These are phyloP conservation scores for Chrysina gloriosa DNA, from an alignment of 2,888 invertebrate genomes.

Conservation along the genomic window DNA sequence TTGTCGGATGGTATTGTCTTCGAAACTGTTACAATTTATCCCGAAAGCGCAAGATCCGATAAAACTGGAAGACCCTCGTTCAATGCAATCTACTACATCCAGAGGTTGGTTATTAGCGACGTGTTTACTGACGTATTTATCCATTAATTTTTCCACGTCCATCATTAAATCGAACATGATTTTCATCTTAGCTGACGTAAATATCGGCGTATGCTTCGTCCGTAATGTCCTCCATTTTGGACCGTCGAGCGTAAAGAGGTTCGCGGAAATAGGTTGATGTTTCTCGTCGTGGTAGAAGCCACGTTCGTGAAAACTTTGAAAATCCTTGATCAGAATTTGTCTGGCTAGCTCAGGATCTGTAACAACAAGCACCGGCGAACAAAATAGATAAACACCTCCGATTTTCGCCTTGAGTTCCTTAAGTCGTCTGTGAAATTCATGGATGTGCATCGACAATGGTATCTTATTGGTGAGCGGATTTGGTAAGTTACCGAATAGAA, in stretches of 20 bases:
- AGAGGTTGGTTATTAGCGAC: conserved; percentile 62
- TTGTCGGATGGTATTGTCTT: neutral
- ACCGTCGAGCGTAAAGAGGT: conserved; percentile 68
- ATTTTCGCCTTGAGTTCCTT: conserved; percentile 13
- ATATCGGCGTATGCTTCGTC: conserved; percentile 72
- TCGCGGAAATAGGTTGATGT: conserved; percentile 68
- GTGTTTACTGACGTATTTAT: neutral
- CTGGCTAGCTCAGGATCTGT: neutral
- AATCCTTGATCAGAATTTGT: conserved; percentile 33
- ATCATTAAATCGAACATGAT: conserved; percentile 67
- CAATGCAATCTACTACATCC: neutral
- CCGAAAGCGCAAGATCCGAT: conserved; percentile 36
- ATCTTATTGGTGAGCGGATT: neutral
- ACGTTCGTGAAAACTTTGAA: conserved; percentile 54
- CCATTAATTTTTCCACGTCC: neutral
- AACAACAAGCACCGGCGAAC: neutral
- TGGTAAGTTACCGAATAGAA: conserved; percentile 22
- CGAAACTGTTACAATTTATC: conserved; percentile 23
- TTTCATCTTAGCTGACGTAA: conserved; percentile 75
- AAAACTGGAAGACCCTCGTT: conserved; percentile 66
- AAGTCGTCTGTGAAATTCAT: neutral
- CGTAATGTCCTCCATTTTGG: conserved; percentile 70
- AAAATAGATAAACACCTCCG: conserved; percentile 12
- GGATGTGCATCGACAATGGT: neutral
- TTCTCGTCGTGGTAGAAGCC: conserved; percentile 13